Conservation (phyloP, 2,888 invertebrate genomes). For the Limnephilus lunatus region DNA sequence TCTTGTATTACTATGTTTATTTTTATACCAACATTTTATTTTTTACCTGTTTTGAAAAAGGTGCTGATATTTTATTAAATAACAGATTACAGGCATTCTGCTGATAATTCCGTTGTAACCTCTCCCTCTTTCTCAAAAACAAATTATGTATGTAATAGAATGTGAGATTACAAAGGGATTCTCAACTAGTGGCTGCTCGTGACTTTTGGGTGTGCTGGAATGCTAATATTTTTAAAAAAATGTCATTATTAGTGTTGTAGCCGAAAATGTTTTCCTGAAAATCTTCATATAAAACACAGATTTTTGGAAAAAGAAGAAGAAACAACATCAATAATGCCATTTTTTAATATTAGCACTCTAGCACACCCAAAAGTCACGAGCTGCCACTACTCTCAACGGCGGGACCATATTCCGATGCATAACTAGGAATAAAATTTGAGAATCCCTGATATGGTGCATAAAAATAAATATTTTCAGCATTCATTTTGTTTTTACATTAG, state of each 20-base stretch:
- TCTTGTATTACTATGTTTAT: neutral
- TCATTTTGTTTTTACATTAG: too few species aligned
- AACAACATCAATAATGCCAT: too few species aligned
- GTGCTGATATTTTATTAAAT: neutral
- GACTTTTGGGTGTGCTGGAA: too few species aligned
- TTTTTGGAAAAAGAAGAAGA: too few species aligned
- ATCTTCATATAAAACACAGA: too few species aligned
- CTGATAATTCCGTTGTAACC: too few species aligned
- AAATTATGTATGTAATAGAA: neutral
- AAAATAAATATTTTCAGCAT: neutral
- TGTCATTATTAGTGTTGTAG: too few species aligned
- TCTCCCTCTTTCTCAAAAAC: neutral
- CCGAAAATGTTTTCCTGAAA: too few species aligned
- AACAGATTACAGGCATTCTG: neutral
- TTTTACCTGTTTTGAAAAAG: neutral
- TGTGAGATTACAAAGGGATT: neutral
- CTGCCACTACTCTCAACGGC: neutral
- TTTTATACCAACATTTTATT: neutral
- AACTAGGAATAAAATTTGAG: neutral
- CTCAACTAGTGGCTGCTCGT: neutral
- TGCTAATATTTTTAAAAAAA: too few species aligned
- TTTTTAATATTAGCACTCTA: too few species aligned
- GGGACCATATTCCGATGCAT: neutral
- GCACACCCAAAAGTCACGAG: too few species aligned
- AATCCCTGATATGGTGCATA: neutral